Evolutionary conservation across 2,888 invertebrate species (phyloP), one percentile per base, ranked within the genome.

Genomic region (Exephanes ischioxanthus): DNA sequence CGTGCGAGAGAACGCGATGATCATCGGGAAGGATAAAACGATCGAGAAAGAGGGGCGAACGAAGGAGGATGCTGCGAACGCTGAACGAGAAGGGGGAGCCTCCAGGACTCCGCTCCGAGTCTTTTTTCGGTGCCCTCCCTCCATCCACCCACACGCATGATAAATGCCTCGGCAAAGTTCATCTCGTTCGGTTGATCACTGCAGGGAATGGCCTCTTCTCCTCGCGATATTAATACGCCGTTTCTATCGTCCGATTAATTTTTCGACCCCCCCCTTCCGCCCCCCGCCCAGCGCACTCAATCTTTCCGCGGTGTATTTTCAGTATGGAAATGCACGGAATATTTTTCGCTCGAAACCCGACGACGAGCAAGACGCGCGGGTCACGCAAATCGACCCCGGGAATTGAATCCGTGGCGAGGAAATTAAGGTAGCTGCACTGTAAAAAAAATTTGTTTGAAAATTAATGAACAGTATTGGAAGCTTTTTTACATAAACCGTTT

Each of bases 131-230:
- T 86, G 79, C 84, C 83, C 82, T 83, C 76, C 81, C 67, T 48
- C 73, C 75, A 84, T 78, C 82, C 83, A 82, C 87, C 86, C 88
- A 87, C 88, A 81, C 86, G 80, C 72, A 82, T 81, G 82, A 85
- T 86, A 83, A 86, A 87, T 87, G 83, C 80, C 79, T 86, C 80
- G 82, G 84, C 78, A 87, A 87, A 86, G 82, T 86, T 86, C 86
- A 86, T 86, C 84, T 79, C 76, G 77, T 80, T 86, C 80, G 78
- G 61, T 55, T 80, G 76, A 84, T 84, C 81, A 84, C 80, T 80
- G 75, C 80, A 55, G 77, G 70, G 76, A 84, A 83, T 78, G 68
- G 58, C 78, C 58, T 61, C 68, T 68, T 81, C 68, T 72, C 73
- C 68, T 66, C n/a, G 68, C 68, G 71, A 68, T 45, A 45, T 67